A percentile compares a stretch with the other conserved stretches of the same genome.
phyloP scores from a whole-genome alignment of 2,797 vertebrate species.

The Salmo trutta region DNA sequence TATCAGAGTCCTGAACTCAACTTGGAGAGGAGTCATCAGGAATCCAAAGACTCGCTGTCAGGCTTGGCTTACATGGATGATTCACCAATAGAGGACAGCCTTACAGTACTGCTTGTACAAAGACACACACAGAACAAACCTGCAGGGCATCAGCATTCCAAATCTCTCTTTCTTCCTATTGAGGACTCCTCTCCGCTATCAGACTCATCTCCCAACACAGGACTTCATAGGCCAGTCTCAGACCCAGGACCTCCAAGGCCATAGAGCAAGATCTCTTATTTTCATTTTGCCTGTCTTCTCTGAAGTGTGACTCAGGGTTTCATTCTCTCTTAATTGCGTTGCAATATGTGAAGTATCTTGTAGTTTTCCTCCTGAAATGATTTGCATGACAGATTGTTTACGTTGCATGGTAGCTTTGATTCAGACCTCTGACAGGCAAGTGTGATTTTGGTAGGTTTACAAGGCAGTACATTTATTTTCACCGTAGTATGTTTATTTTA shows the following conservation, averaged over 20 bases:
- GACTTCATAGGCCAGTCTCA: slow-evolving; percentile 87
- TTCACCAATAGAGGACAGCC: slow-evolving; percentile 82
- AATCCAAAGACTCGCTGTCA: slow-evolving; percentile 88
- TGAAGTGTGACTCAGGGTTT: slow-evolving; percentile 96
- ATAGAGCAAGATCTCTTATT: slow-evolving; percentile 62
- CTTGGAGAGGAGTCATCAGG: slow-evolving; percentile 80
- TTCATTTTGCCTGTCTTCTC: slow-evolving; percentile 81
- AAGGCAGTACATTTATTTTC: slow-evolving; percentile 67
- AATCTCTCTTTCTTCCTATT: slow-evolving; percentile 76
- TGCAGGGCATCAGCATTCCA: slow-evolving; percentile 73
- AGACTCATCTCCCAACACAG: slow-evolving; percentile 62
- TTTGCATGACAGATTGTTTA: slow-evolving; percentile 78
- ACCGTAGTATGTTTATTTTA: slow-evolving; percentile 54
- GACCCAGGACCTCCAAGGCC: slow-evolving; percentile 88
- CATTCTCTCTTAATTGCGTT: slow-evolving; percentile 83
- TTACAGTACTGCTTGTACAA: slow-evolving; percentile 77
- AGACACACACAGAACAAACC: slow-evolving; percentile 62
- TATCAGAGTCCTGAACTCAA: slow-evolving; percentile 82
- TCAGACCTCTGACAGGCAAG: slow-evolving; percentile 75
- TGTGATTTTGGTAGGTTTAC: slow-evolving; percentile 78
- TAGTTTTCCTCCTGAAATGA: slow-evolving; percentile 78
- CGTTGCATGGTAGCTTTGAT: slow-evolving; percentile 81
- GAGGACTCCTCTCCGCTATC: slow-evolving; percentile 66
- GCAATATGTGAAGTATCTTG: slow-evolving; percentile 80
- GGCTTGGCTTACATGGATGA: slow-evolving; percentile 70